Conservation (phyloP, 2,888 invertebrate species). For the Serrognathus titanus region DNA sequence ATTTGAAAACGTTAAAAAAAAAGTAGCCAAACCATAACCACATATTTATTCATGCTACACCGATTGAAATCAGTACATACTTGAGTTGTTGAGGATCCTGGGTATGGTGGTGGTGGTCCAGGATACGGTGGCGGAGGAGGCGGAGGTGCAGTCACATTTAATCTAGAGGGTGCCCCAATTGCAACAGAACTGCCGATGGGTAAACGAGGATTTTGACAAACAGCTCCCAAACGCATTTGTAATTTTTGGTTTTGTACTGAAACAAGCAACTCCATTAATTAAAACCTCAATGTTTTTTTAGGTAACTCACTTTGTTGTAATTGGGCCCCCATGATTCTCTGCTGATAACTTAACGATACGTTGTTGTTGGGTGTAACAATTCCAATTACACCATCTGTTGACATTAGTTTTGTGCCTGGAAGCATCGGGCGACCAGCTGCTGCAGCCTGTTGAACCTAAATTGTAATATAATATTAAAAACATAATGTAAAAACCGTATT, state of each 20-base stretch:
- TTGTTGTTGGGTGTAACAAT: conserved; percentile 63
- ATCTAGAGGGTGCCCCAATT: conserved; percentile 14
- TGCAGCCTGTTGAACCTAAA: conserved; percentile 64
- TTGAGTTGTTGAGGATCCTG: conserved; percentile 51
- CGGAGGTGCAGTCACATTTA: conserved; percentile 46
- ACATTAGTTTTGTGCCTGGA: conserved; percentile 54
- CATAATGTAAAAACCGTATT: not conserved
- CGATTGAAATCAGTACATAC: conserved; percentile 9
- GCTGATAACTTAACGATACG: conserved; percentile 52
- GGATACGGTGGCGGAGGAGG: conserved; percentile 73
- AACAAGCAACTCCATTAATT: not conserved
- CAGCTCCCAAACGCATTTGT: conserved; percentile 42
- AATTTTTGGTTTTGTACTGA: conserved; percentile 44
- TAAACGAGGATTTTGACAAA: conserved; percentile 27
- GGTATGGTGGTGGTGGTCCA: conserved; percentile 68
- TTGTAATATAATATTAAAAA: not conserved
- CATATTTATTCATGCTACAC: conserved; percentile 15
- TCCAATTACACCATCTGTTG: conserved; percentile 63
- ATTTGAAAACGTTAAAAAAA: conserved; percentile 18
- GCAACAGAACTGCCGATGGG: conserved; percentile 16
- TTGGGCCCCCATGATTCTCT: conserved; percentile 35
- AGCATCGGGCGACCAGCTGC: conserved; percentile 57
- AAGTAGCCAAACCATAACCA: conserved; percentile 27
- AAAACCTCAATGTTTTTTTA: not conserved
- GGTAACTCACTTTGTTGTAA: conserved; percentile 26